phyloP scores from a whole-genome alignment of 1,140 invertebrate species.

The Drosophila arawakana region DNA sequence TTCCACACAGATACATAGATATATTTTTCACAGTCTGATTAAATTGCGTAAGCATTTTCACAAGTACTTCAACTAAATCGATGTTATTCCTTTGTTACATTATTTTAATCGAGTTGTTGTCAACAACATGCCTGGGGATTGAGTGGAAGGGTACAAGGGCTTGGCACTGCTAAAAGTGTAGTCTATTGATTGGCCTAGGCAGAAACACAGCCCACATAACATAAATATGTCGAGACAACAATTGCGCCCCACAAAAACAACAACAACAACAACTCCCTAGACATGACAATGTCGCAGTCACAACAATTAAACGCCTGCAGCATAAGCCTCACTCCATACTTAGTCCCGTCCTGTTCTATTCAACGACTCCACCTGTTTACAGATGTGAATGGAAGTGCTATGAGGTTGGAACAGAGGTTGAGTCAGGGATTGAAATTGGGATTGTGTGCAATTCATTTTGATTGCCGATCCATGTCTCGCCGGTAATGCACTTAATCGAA shows the following conservation, averaged over 20 bases:
- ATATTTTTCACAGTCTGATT: background rate
- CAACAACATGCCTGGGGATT: background rate
- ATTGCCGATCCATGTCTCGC: conserved; percentile 82
- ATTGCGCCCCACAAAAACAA: conserved; percentile 9
- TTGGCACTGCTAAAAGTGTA: conserved; percentile 58
- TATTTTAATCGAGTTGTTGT: background rate
- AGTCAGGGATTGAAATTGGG: conserved; percentile 1
- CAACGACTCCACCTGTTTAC: background rate
- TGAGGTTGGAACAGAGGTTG: background rate
- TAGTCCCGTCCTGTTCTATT: background rate
- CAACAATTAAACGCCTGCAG: conserved; percentile 45
- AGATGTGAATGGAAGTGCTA: background rate
- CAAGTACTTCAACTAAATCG: background rate
- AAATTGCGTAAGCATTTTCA: too few species aligned
- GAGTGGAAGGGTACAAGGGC: background rate
- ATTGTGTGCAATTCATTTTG: conserved; percentile 73
- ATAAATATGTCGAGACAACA: conserved; percentile 65
- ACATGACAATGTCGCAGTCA: conserved; percentile 58
- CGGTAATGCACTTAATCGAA: conserved; percentile 84
- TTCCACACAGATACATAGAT: background rate
- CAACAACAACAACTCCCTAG: conserved; percentile 35
- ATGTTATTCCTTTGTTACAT: background rate
- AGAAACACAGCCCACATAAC: conserved; percentile 72
- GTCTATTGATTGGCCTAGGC: conserved; percentile 67
- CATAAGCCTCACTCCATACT: background rate